A percentile compares a stretch with the other conserved stretches of the same genome.
Evolutionary conservation across 53 echinoderm and acorn worm genomes (phyloP).

Genomic region (Temnopleurus reevesii): DNA sequence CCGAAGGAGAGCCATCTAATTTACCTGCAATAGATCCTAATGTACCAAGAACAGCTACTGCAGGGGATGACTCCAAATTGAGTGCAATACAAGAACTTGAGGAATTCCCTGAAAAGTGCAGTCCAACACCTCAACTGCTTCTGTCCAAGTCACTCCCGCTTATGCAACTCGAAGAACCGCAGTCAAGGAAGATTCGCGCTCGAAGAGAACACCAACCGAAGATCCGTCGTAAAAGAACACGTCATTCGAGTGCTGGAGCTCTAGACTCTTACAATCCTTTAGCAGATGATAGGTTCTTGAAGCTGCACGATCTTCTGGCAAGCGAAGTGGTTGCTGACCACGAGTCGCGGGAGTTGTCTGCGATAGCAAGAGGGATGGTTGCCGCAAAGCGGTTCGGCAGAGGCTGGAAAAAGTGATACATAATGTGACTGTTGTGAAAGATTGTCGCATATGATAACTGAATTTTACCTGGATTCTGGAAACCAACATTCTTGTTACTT

Average conservation of each 20-base stretch:
- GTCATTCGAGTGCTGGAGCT: not conserved
- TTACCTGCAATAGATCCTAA: not conserved
- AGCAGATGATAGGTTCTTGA: conserved; percentile 66
- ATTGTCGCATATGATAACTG: too few relatives aligned
- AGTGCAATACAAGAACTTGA: conserved; percentile 22
- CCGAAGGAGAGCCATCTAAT: not conserved
- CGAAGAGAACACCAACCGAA: conserved; percentile 28
- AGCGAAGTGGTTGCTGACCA: conserved; percentile 56
- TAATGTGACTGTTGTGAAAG: too few relatives aligned
- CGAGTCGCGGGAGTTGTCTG: conserved; percentile 64
- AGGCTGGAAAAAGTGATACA: conserved; percentile 1
- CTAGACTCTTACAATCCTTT: conserved; percentile 56
- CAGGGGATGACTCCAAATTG: conserved; percentile 23
- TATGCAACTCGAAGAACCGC: conserved; percentile 10
- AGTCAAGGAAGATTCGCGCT: conserved; percentile 26
- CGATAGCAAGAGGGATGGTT: conserved; percentile 55
- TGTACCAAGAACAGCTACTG: not conserved
- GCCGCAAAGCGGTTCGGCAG: conserved; percentile 53
- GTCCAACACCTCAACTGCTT: conserved; percentile 8
- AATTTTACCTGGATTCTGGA: too few relatives aligned
- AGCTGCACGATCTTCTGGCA: conserved; percentile 60
- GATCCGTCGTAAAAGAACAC: not conserved
- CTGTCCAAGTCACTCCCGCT: conserved; percentile 27
- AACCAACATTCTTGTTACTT: too few relatives aligned
- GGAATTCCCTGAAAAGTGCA: not conserved